Conservation (phyloP, 2,113 vertebrate species). For the Argyrosomus japonicus region DNA sequence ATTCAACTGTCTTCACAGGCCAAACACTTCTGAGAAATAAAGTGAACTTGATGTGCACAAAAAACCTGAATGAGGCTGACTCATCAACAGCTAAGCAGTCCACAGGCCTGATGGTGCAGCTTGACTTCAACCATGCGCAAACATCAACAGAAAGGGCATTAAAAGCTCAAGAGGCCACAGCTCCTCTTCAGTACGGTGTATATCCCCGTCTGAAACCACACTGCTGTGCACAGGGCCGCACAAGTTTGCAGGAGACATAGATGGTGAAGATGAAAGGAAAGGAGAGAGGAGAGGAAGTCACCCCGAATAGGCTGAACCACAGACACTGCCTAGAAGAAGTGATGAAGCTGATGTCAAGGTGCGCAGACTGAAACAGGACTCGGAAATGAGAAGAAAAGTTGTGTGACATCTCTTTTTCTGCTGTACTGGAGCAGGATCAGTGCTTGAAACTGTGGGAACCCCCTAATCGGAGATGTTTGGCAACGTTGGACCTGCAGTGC, state of each 20-base stretch:
- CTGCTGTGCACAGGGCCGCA: slow-evolving; percentile 43
- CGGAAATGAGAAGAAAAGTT: slow-evolving; percentile 15
- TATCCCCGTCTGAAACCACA: not conserved
- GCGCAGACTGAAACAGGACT: slow-evolving; percentile 21
- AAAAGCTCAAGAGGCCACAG: too few relatives aligned
- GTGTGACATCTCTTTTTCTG: not conserved
- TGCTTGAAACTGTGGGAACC: slow-evolving; percentile 27
- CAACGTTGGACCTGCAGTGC: slow-evolving; percentile 15
- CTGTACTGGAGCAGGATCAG: not conserved
- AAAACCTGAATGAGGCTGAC: slow-evolving; percentile 20
- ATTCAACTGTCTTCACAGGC: not conserved
- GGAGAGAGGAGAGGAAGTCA: slow-evolving; percentile 65
- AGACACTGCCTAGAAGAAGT: slow-evolving; percentile 33
- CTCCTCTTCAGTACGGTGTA: too few relatives aligned
- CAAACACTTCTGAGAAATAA: not conserved
- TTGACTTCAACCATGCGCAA: slow-evolving; percentile 17
- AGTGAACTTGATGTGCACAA: not conserved
- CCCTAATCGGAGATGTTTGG: slow-evolving; percentile 31
- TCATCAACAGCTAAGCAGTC: slow-evolving; percentile 8
- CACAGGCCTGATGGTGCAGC: not conserved
- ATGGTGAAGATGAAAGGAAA: slow-evolving; percentile 41
- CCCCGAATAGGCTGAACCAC: slow-evolving; percentile 50
- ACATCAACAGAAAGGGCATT: not conserved
- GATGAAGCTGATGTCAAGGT: slow-evolving; percentile 44
- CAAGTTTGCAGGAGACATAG: slow-evolving; percentile 58